phyloP scores from a whole-genome alignment of 2,113 vertebrate species.

The Rhinopomastus cyanomelas region DNA sequence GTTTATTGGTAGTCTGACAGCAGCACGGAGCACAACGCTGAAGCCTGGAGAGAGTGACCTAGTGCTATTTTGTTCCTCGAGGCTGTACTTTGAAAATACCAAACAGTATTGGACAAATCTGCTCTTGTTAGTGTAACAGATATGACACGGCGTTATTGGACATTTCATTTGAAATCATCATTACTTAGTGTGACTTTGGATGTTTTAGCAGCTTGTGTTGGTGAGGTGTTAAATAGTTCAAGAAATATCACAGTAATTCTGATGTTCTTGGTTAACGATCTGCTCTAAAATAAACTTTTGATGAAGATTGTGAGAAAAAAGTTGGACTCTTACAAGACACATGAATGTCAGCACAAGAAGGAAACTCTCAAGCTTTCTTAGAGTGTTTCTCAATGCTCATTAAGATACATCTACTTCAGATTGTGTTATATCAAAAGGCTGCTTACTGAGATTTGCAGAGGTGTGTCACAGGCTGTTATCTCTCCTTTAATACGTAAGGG shows the following conservation, averaged over 20 bases:
- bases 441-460: neutral
- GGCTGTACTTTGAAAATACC: neutral
- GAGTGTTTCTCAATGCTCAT: neutral
- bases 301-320: neutral
- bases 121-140: neutral
- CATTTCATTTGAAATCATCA: neutral
- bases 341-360: neutral
- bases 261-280: neutral
- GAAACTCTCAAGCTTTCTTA: neutral
- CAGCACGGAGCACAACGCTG: fast-evolving
- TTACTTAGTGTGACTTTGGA: neutral
- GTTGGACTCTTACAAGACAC: neutral
- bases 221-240: neutral
- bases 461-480: neutral
- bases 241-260: neutral
- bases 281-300: neutral
- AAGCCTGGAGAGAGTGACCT: neutral
- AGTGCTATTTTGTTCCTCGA: neutral
- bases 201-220: neutral
- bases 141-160: neutral
- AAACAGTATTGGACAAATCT: neutral
- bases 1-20: neutral
- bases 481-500: neutral
- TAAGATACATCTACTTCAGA: neutral
- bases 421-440: neutral